Evolutionary conservation across 2,888 invertebrate species (phyloP), one percentile per base, ranked within the genome.

Genomic region (Mimas tiliae): DNA sequence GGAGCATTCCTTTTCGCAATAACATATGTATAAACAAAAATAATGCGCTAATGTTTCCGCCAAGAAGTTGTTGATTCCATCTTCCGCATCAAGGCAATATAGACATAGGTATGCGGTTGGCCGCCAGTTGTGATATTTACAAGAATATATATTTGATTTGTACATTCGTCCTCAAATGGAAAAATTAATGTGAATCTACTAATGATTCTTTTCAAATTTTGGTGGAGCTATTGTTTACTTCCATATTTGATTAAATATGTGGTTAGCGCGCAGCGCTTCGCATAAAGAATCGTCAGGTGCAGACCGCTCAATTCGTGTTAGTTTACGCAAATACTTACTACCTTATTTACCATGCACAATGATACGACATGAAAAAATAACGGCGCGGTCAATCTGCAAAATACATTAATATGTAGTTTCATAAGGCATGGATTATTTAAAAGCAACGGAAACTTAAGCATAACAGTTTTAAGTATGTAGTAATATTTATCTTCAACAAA

Each of bases 161-260:
- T 52, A 52, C 33, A 42, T 11, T 42, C 38, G 42, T 19, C 55
- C 58, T 53, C 68, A 64, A 62, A 55, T 64, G 45, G 16, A 34
- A 51, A 68, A 64, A 66, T 62, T 38, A 45, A 48, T 53, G 47
- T 51, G 58, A 42, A 19, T 19, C 19, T 42, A 58, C 38, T 38
- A 55, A 11, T 38, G 16, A 58, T 6, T 34, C 34, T 7, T 34
- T 38, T 55, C n/a, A 38, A 55, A 55, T 38, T 55, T 55, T 42
- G 1, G 42, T 19, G 21, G 42, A 16, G 58, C 21, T 42, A 16
- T 19, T 58, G 42, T 42, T 58, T 58, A 42, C 19, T 16, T 19
- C 16, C 19, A 42, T 19, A 42, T 42, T 38, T 38, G 34, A 16
- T 6, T 58, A 19, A 58, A 58, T 58, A 58, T 58, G 58, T 58